phyloP scores from a whole-genome alignment of 2,888 invertebrate genomes.

The Corbicula japonica region DNA sequence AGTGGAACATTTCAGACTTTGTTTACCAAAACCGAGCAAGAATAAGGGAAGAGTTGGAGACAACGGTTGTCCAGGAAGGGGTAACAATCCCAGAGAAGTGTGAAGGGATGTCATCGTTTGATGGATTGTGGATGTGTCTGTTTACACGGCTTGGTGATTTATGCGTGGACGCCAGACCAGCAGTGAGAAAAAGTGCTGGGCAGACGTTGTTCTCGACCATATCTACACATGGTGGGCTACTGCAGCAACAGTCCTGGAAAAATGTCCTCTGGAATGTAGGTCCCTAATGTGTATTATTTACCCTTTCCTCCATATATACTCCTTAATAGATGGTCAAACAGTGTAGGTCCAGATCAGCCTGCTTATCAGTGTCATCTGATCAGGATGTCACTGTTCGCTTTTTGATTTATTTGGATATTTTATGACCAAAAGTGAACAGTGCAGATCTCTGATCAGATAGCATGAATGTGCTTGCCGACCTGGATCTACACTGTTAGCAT shows the following conservation, averaged over 20 bases:
- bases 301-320: too few relatives aligned
- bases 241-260: conserved; percentile 96
- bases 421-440: too few relatives aligned
- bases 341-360: too few relatives aligned
- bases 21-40: conserved; percentile 96
- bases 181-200: conserved; percentile 98
- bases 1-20: conserved; percentile 99
- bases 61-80: conserved; percentile 47
- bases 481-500: too few relatives aligned
- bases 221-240: conserved; percentile 96
- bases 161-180: conserved; percentile 97
- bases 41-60: conserved; percentile 81
- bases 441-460: too few relatives aligned
- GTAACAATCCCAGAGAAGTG: conserved; percentile 41
- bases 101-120: conserved; percentile 89
- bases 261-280: conserved; percentile 95
- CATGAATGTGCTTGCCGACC: too few relatives aligned
- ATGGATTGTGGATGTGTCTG: conserved; percentile 98
- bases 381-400: too few relatives aligned
- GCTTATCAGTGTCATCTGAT: too few relatives aligned
- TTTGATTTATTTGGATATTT: too few relatives aligned
- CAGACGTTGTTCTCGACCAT: conserved; percentile 99
- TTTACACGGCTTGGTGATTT: conserved; percentile 89
- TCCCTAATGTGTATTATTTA: too few relatives aligned
- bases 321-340: too few relatives aligned